phyloP scores from a whole-genome alignment of 2,888 invertebrate species.

The Tiliacea aurago region DNA sequence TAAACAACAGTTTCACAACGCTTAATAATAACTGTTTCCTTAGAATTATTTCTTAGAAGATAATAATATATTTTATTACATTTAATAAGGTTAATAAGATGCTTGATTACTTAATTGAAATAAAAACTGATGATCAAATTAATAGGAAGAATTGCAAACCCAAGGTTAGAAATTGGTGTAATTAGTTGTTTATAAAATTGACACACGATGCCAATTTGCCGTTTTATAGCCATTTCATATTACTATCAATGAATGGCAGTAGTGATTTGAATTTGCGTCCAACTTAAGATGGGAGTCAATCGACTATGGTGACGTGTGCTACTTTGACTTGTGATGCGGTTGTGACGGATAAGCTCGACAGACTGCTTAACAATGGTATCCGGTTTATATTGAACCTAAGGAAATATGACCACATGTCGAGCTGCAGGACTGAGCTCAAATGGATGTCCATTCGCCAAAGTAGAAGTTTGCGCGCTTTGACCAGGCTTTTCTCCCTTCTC shows the following conservation, averaged over 20 bases:
- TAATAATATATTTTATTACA: not conserved
- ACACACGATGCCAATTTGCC: not conserved
- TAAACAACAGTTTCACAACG: slow-evolving; percentile 11
- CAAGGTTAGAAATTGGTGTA: not conserved
- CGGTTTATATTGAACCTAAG: no score
- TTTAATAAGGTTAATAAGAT: not conserved
- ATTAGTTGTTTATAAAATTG: not conserved
- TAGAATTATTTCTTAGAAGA: not conserved
- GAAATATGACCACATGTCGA: no score
- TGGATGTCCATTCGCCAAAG: no score
- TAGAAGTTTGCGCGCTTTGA: no score
- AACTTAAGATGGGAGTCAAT: not conserved
- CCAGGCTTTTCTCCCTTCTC: no score
- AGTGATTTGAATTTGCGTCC: not conserved
- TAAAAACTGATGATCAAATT: not conserved
- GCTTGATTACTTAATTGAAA: not conserved
- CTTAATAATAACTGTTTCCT: not conserved
- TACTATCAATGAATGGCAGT: not conserved
- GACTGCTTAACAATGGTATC: no score
- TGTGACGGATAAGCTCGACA: no score
- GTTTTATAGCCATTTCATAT: not conserved
- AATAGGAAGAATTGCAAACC: not conserved
- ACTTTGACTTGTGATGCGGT: no score
- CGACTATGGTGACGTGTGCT: no score
- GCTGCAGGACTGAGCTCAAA: no score